Evolutionary conservation across 2,113 vertebrate species (phyloP).

Genomic region (pig (Sus scrofa)): T2T-Sscrofa CM000817.6:9523001-9523500

Average conservation of each 20-base stretch:
- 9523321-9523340: not conserved
- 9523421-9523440: not conserved
- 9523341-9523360: not conserved
- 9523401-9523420: not conserved
- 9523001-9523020: not conserved
- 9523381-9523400: not conserved
- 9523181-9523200: not conserved
- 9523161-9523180: not conserved
- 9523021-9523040: not conserved
- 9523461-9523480: accelerated
- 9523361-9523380: not conserved
- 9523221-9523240: not conserved
- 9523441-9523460: not conserved
- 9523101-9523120: not conserved
- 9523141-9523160: not conserved
- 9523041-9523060: not conserved
- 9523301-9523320: not conserved
- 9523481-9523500: not conserved
- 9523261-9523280: not conserved
- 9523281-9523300: not conserved
- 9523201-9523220: not conserved
- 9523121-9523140: not conserved
- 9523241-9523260: not conserved
- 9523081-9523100: not conserved
- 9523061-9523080: not conserved